Conservation (phyloP, 2,113 vertebrate genomes). For the Paramisgurnus dabryanus region DNA sequence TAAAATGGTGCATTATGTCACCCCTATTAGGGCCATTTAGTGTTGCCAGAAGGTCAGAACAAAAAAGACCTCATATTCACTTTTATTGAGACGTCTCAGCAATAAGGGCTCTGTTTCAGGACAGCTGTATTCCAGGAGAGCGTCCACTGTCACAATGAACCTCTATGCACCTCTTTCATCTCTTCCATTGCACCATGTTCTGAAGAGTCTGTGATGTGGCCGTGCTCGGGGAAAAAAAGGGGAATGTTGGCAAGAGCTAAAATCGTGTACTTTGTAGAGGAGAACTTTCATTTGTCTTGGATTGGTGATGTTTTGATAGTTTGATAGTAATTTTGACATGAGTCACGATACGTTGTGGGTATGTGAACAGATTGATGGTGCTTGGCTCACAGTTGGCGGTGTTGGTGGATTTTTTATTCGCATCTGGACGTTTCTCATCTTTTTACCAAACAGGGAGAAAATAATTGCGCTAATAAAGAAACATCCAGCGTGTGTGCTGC, state of each 20-base stretch:
- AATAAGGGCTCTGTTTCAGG: conserved; percentile 70
- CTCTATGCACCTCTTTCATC: conserved; percentile 61
- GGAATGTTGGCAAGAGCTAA: conserved; percentile 44
- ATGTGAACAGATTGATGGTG: conserved; percentile 31
- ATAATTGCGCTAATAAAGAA: conserved; percentile 24
- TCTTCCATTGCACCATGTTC: conserved; percentile 17
- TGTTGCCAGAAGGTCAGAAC: conserved; percentile 71
- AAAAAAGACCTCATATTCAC: conserved; percentile 59
- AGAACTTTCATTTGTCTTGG: conserved; percentile 45
- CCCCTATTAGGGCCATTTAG: conserved; percentile 69
- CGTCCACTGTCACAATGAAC: conserved; percentile 60
- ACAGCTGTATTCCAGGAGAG: conserved; percentile 66
- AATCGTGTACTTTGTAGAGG: conserved; percentile 29
- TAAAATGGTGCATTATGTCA: conserved; percentile 76
- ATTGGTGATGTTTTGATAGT: conserved; percentile 23
- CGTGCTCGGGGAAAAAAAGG: conserved; percentile 15
- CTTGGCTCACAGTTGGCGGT: conserved; percentile 8
- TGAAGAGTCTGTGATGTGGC: conserved; percentile 27
- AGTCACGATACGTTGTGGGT: conserved; percentile 17
- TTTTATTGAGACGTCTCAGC: conserved; percentile 70
- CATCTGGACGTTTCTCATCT: neutral
- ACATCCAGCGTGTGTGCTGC: neutral
- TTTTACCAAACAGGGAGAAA: conserved; percentile 16
- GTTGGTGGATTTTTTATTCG: conserved; percentile 10
- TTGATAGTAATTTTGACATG: conserved; percentile 33